Conservation (phyloP, 2,113 vertebrate species). For the Lepisosteus osseus region DNA sequence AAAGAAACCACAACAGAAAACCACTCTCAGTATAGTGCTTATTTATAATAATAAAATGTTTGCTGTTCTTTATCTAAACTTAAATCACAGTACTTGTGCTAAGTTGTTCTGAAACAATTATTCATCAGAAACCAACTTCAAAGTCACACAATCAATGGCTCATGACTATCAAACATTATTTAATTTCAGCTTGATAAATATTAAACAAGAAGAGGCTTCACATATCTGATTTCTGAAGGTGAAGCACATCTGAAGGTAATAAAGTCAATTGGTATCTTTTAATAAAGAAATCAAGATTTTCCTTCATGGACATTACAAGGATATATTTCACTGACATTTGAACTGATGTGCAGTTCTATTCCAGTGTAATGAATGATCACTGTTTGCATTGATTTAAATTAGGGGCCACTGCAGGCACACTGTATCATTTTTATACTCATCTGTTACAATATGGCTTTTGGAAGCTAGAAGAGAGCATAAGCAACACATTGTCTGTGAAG, state of each 20-base stretch:
- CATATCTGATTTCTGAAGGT: background rate
- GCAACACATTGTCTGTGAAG: background rate
- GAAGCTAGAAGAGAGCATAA: constrained; percentile 12
- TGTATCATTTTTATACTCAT: constrained; percentile 23
- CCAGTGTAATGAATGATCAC: constrained; percentile 33
- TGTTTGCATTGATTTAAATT: constrained; percentile 45
- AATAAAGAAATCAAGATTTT: constrained; percentile 4
- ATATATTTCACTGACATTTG: constrained; percentile 34
- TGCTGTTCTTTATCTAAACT: no score
- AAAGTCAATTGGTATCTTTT: background rate
- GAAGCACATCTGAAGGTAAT: background rate
- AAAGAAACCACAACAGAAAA: no score
- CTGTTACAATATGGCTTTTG: constrained; percentile 9
- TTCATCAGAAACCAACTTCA: background rate
- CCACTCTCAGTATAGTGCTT: no score
- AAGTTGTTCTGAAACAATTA: background rate
- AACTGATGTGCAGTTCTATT: constrained; percentile 29
- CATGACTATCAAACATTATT: constrained; percentile 20
- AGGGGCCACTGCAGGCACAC: constrained; percentile 25
- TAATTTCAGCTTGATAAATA: constrained; percentile 3
- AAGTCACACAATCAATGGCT: constrained; percentile 10
- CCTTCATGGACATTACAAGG: constrained; percentile 15
- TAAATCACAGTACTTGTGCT: no score
- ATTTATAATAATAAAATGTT: no score
- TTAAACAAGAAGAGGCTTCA: background rate